Base-by-base conservation (phyloP, 2,797 vertebrate species). In the Pteronotus mesoamericanus region DNA sequence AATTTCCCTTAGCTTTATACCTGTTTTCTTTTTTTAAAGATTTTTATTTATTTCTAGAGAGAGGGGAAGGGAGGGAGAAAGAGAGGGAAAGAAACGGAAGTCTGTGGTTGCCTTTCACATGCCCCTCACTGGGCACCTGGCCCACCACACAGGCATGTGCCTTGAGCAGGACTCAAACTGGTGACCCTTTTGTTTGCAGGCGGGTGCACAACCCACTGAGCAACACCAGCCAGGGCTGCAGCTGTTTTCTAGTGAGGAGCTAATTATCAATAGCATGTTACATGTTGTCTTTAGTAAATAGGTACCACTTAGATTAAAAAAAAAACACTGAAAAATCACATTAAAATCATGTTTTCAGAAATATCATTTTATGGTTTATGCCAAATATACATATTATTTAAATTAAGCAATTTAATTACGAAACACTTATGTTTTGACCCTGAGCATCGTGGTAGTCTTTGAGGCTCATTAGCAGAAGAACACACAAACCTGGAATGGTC, bases 381-480 rank as follows among this genome's bases (percentile, higher is more conserved):
- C 11, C 84, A 16, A 92, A 86, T 94, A 93, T 91, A 89, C 91
- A 64, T 83, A 15, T 78, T 94, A 95, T 86, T 98, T 94, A 96
- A 93, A 95, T 75, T 92, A 77, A 80, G 83, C 34, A 94, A 95
- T 92, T 96, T 95, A 97, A 95, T 90, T 97, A 95, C 51, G 95
- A 93, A 94, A 92, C 48, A 14, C 74, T 96, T 98, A 95, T 68
- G 42, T 32, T 91, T 72, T 92, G 92, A 85, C 11, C 95, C 64
- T 55, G 18, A 94, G 64, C 32, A 86, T 16, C 82, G 10, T 84
- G 61, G 91, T 96, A 95, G 9, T 39, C 79, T 92, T 84, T 72
- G 2, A 34, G 64, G 44, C 18, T 96, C 86, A 96, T 94, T 95
- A 95, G 7, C 42, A 97, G 48, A n/a, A 74, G 6, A 94, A 96